Base-by-base conservation (phyloP, 92 coral and sea anemone genomes). In the Phenganax marumi region DNA sequence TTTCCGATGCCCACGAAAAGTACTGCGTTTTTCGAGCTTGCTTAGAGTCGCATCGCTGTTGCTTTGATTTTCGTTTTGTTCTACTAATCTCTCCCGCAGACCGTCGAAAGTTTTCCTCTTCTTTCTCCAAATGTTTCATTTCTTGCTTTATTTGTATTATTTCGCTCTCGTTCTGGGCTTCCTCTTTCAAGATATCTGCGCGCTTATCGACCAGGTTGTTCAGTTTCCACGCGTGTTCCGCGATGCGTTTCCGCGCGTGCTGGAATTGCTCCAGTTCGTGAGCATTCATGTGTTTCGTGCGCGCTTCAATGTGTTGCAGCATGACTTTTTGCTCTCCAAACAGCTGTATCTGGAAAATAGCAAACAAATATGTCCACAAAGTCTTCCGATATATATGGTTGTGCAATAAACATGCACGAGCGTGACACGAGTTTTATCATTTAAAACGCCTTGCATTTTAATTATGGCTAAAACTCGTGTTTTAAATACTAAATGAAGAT, bases 291-390 rank as follows among this genome's bases (percentile, higher is more conserved):
- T 65, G 74, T 54, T 75, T 84, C 60, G 84, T 88, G 39, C 84
- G 90, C 76, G 86, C 75, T n/a, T 83, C 89, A n/a, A 89, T 79
- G 81, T 85, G 91, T 70, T 87, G 91, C 52, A 90, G 57, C n/a
- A 92, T 71, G 64, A 88, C 87, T 52, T 90, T 90, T 56, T 94
- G 97, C 76, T 94, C 98, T 56, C 92, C 98, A 1, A 94, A 81
- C n/a, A 94, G 84, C 50, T 83, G 85, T 43, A 93, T 89, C 98
- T 94, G 60, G 16, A 48, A 33, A 83, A 21, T 26, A 0, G 3
- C 0, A 18, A 49, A 17, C 9, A 78, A 24, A 13, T 47, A 49
- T 18, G 19, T 12, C 5, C 17, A 18, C 43, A 33, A 33, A 33
- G 43, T 26, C 8, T 8, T 48, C 22, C 25, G 9, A 12, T 6